Percentiles rank a stretch among this genome's conserved stretches.
Evolutionary conservation across 1,140 invertebrate species (phyloP).

Genomic region (Apis dorsata): DNA sequence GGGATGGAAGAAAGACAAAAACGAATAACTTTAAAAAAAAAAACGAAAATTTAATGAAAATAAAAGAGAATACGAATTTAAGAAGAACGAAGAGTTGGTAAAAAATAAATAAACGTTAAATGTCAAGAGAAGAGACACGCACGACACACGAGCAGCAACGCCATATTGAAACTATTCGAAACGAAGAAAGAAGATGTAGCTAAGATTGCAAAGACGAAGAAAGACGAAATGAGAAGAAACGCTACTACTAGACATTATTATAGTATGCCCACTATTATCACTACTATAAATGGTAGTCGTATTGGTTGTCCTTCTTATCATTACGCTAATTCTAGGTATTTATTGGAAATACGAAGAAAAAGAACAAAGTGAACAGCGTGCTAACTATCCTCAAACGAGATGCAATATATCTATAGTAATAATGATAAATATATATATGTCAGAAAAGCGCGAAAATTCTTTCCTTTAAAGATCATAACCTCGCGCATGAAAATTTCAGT

Average conservation of each 20-base stretch:
- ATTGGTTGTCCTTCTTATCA: constrained; percentile 75
- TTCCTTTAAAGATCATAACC: background rate
- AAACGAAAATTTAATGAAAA: constrained; percentile 25
- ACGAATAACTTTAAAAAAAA: constrained; percentile 22
- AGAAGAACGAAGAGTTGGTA: constrained; percentile 24
- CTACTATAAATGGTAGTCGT: constrained; percentile 74
- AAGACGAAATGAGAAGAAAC: constrained; percentile 54
- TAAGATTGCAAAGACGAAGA: constrained; percentile 53
- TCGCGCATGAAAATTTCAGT: background rate
- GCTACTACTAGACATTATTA: constrained; percentile 75
- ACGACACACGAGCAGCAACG: constrained; percentile 68
- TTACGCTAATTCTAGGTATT: constrained; percentile 73
- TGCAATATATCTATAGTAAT: background rate
- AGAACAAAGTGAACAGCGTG: constrained; percentile 59
- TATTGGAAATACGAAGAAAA: constrained; percentile 68
- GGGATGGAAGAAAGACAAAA: constrained; percentile 11
- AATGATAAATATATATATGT: background rate
- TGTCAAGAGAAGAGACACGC: constrained; percentile 58
- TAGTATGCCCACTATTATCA: constrained; percentile 75
- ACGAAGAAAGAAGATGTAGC: constrained; percentile 56
- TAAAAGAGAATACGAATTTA: constrained; percentile 1
- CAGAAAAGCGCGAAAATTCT: background rate
- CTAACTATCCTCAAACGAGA: constrained; percentile 67
- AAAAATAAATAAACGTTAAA: constrained; percentile 1
- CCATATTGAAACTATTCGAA: constrained; percentile 77